phyloP scores from a whole-genome alignment of 2,888 invertebrate species.

The Polyommatus icarus region DNA sequence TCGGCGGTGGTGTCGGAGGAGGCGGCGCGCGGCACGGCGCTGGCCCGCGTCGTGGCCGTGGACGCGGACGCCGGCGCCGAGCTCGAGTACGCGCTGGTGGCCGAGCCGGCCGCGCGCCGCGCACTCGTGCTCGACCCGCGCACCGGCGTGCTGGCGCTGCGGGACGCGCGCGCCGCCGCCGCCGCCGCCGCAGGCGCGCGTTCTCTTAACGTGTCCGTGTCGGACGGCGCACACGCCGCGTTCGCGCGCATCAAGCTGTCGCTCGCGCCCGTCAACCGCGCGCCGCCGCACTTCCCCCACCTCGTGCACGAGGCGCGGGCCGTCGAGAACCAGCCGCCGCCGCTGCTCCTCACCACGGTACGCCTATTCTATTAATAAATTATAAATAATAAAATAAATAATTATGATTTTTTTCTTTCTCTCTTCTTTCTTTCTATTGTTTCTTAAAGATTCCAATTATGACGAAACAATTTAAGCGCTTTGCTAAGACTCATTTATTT shows the following conservation, averaged over 20 bases:
- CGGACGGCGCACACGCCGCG: constrained; percentile 96
- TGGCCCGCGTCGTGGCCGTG: constrained; percentile 92
- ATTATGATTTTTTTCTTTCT: too few species aligned
- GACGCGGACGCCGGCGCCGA: constrained; percentile 89
- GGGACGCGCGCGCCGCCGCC: constrained; percentile 76
- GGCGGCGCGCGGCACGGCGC: constrained; percentile 91
- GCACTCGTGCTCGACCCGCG: constrained; percentile 56
- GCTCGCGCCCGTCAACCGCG: constrained; percentile 87
- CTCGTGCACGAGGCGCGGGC: constrained; percentile 89
- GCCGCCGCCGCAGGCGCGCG: constrained; percentile 83
- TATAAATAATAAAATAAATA: too few species aligned
- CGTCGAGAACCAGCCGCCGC: constrained; percentile 89
- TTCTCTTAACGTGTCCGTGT: constrained; percentile 93
- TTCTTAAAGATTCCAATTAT: too few species aligned
- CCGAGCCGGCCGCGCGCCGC: constrained; percentile 48
- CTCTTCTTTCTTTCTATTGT: neutral
- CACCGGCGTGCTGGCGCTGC: constrained; percentile 60
- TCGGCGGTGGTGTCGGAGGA: constrained; percentile 88
- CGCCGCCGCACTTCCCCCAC: constrained; percentile 89
- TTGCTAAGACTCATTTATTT: too few species aligned
- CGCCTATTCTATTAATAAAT: constrained; percentile 33
- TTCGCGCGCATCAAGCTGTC: constrained; percentile 91
- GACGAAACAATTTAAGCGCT: too few species aligned
- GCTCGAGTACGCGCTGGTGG: constrained; percentile 89
- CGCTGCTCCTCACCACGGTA: constrained; percentile 86